Base-by-base conservation (phyloP, 2,888 invertebrate genomes). In the Polia nebulosa region DNA sequence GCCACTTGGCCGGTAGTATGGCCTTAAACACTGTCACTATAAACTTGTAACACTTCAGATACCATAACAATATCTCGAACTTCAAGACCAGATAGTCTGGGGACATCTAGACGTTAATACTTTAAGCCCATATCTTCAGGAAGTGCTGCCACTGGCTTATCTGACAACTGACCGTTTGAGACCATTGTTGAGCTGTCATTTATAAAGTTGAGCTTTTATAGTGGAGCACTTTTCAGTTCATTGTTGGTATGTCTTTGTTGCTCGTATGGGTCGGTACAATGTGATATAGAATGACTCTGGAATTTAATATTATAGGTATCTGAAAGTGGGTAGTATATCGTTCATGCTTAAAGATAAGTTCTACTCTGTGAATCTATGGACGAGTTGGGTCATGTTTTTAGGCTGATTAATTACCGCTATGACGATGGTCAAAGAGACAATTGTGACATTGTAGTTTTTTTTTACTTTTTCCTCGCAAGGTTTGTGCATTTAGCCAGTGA, bases 191-290 rank as follows among this genome's bases (percentile, higher is more conserved):
- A 49, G 61, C 51, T 59, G 74, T 76, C 82, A 84, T 87, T 85
- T 85, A 84, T 86, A 81, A 84, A 75, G 69, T 76, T 72, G 72
- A 77, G 80, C 80, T 64, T 63, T 84, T 72, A 69, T 80, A 78
- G 77, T 72, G 58, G 60, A 74, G 70, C 82, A 81, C 81, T 84
- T 82, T 83, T 73, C 64, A 72, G 71, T 69, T 66, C 72, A 58
- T 77, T 71, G 49, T 62, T 39, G 55, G 34, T 70, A 39, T 67
- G 63, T 59, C 65, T 76, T 79, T 81, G 76, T 82, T 75, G 72
- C 57, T 70, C 25, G 13, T 55, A 71, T 44, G 63, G 65, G 32
- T 39, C n/a, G 17, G 39, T 66, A 74, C 15, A 27, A 39, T 65
- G 7, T 51, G 11, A 25, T 44, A 15, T 25, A 11, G 5, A 39